Base-by-base conservation (phyloP, 2,888 invertebrate genomes). In the Hymenopus coronatus region DNA sequence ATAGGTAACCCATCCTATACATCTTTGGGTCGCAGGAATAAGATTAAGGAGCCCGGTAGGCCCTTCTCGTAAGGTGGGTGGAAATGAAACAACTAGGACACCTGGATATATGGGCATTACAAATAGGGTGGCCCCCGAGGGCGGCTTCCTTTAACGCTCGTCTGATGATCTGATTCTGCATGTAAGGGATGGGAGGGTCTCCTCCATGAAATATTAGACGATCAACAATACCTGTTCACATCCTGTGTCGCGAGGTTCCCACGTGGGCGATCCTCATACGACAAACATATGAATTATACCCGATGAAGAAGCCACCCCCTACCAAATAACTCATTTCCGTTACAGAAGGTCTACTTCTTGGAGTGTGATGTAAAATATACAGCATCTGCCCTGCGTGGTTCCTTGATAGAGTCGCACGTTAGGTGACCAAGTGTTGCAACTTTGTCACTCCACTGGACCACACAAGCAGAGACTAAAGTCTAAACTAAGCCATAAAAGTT, bases 11-110 rank as follows among this genome's bases (percentile, higher is more conserved):
- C 81, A 30, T 82, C 81, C 82, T 82, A 81, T 87, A 28, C 87
- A 87, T 87, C 87, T 82, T 33, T 30, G 33, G 28, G n/a, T 28
- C 87, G 82, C 54, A 87, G 33, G 87, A 87, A 87, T 87, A 82
- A 82, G 87, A 87, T 87, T 87, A 87, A 81, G 81, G 81, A 70
- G 54, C 54, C 54, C 54, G 54, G 54, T 70, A 20, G 25, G 54
- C 4, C 15, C 54, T 40, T 40, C 54, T 70, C 54, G 54, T 25
- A 70, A 70, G 54, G 54, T 70, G 54, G 54, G 54, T 70, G 54
- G 54, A 70, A 70, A 70, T 70, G 20, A 70, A 70, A 20, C 54
- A 20, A 70, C 54, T 15, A 70, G 54, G 54, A 70, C 54, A 70
- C 54, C 54, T 70, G 54, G 54, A 70, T 70, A 70, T 70, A 70